phyloP scores from a whole-genome alignment of 2,888 invertebrate genomes.

The Acanthosepion esculentum region DNA sequence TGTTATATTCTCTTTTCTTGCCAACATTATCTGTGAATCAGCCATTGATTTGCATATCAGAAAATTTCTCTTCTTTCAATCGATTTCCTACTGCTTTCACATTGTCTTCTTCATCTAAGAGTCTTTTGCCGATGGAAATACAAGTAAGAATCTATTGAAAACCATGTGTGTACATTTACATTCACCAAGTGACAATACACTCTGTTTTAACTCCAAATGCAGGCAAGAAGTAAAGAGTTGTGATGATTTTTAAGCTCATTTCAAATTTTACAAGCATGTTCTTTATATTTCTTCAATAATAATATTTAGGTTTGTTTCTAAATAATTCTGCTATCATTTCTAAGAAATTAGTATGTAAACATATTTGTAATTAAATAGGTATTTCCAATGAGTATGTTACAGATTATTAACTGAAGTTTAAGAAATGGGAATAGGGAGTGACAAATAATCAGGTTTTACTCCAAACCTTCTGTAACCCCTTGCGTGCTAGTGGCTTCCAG shows the following conservation, averaged over 20 bases:
- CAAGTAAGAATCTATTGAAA: background rate
- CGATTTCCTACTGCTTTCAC: background rate
- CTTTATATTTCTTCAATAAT: too few species aligned
- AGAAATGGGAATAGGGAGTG: too few species aligned
- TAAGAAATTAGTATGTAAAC: too few species aligned
- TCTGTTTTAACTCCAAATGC: background rate
- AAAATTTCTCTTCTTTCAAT: background rate
- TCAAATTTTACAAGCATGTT: background rate
- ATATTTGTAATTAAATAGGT: too few species aligned
- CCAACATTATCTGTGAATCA: constrained; percentile 6
- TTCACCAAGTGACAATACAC: background rate
- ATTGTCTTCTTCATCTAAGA: background rate
- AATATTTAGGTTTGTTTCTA: too few species aligned
- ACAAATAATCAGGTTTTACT: too few species aligned
- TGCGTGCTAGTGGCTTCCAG: too few species aligned
- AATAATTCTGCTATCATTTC: too few species aligned
- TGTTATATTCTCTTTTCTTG: constrained; percentile 9
- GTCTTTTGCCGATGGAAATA: background rate
- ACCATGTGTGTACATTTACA: background rate
- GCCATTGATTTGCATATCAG: background rate
- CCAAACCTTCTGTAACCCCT: too few species aligned
- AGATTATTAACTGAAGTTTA: too few species aligned
- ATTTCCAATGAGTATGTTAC: too few species aligned
- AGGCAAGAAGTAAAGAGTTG: background rate
- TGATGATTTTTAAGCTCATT: background rate